These are phyloP conservation scores for Megaceryle maxima DNA, from an alignment of 2,113 vertebrate genomes.

Conservation along the genomic window DNA sequence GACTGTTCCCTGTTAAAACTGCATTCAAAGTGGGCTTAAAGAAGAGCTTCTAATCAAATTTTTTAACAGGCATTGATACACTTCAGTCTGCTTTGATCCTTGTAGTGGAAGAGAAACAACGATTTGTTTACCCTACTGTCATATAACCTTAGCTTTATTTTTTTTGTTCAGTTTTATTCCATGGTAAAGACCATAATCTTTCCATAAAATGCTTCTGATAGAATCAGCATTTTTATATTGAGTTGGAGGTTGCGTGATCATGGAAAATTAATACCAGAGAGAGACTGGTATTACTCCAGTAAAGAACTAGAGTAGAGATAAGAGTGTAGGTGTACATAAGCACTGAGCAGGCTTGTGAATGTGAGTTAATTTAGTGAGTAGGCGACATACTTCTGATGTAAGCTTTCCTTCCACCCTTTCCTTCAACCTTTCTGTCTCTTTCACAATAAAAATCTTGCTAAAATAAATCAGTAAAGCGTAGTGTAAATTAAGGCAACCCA, in stretches of 20 bases:
- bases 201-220: rapidly evolving
- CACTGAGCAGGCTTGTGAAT: background rate
- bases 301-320: background rate
- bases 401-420: background rate
- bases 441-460: background rate
- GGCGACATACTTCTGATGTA: background rate
- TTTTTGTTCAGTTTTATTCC: background rate
- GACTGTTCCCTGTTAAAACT: rapidly evolving
- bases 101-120: rapidly evolving
- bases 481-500: background rate
- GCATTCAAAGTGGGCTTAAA: rapidly evolving
- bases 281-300: too few species aligned
- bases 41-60: rapidly evolving
- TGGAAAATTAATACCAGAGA: background rate
- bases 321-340: background rate
- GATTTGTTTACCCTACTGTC: background rate
- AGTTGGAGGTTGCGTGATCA: background rate
- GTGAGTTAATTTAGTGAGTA: background rate
- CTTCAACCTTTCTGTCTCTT: background rate
- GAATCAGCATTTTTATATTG: background rate
- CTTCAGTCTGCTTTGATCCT: background rate
- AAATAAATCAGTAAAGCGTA: background rate
- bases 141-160: background rate
- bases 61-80: rapidly evolving
- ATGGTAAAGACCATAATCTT: rapidly evolving